phyloP scores from a whole-genome alignment of 2,797 vertebrate genomes.

The Acrossocheilus wenchowensis region DNA sequence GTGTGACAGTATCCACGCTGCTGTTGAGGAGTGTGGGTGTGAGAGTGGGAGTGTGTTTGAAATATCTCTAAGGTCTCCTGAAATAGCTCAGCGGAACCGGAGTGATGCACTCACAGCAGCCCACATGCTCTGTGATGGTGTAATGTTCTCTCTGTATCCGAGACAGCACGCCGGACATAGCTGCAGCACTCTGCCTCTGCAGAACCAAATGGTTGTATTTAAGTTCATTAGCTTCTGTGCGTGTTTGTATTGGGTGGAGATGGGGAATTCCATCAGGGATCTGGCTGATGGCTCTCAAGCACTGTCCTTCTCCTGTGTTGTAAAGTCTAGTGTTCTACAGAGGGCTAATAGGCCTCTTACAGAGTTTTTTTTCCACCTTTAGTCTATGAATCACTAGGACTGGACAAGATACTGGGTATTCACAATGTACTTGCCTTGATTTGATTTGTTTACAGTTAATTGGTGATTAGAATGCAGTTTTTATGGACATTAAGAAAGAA shows the following conservation, averaged over 20 bases:
- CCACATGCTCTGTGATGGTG: constrained; percentile 62
- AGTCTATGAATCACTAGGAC: neutral
- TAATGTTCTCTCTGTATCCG: constrained; percentile 72
- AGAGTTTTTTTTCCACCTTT: neutral
- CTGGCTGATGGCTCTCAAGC: constrained; percentile 4
- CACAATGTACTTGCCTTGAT: neutral
- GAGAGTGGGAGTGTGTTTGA: constrained; percentile 10
- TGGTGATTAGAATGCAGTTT: neutral
- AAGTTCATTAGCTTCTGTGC: constrained; percentile 36
- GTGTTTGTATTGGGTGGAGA: constrained; percentile 43
- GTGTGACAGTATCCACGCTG: neutral
- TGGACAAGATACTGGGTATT: neutral
- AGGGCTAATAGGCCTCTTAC: neutral
- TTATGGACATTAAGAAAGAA: neutral
- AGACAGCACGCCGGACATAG: constrained; percentile 69
- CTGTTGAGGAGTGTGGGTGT: neutral
- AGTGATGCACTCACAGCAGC: constrained; percentile 63
- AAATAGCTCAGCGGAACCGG: constrained; percentile 69
- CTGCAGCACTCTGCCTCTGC: constrained; percentile 29
- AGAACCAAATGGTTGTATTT: constrained; percentile 57
- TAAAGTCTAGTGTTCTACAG: neutral
- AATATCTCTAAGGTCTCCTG: constrained; percentile 52
- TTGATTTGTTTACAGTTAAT: neutral
- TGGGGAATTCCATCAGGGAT: constrained; percentile 36
- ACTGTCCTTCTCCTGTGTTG: neutral